Percentiles rank a stretch among this genome's conserved stretches.
phyloP scores from a whole-genome alignment of 1,140 invertebrate species.

The Acromyrmex charruanus region DNA sequence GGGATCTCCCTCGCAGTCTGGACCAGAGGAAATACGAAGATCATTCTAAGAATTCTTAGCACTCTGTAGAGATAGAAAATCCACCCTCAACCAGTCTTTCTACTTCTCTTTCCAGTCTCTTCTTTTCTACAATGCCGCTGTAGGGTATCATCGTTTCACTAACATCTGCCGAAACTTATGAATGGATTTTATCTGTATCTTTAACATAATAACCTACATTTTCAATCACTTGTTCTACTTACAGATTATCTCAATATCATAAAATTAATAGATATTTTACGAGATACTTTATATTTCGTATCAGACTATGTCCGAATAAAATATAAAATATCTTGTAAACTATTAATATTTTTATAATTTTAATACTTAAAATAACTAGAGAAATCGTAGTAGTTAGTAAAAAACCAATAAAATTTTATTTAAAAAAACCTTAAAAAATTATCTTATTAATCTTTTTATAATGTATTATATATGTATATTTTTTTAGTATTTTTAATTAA shows the following conservation, averaged over 20 bases:
- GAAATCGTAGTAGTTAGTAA: neutral
- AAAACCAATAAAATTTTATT: neutral
- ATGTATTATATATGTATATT: neutral
- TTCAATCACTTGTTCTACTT: too few species aligned
- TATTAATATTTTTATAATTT: neutral
- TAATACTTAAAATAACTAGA: neutral
- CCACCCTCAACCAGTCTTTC: slow-evolving; percentile 65
- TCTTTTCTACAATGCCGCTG: neutral
- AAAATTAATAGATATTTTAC: neutral
- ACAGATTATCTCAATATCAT: neutral
- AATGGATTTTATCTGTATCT: neutral
- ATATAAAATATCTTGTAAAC: neutral
- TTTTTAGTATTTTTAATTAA: neutral
- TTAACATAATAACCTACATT: neutral
- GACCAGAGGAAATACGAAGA: slow-evolving; percentile 68
- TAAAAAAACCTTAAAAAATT: neutral
- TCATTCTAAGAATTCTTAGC: slow-evolving; percentile 78
- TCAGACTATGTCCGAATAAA: neutral
- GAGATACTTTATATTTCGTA: neutral
- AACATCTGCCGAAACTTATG: neutral
- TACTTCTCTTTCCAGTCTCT: neutral
- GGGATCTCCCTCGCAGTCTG: slow-evolving; percentile 59
- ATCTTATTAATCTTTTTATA: neutral
- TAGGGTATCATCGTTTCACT: too few species aligned
- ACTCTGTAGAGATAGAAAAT: slow-evolving; percentile 69